Evolutionary conservation across 2,113 vertebrate genomes (phyloP).

Genomic region (Mormoops blainvillei): DNA sequence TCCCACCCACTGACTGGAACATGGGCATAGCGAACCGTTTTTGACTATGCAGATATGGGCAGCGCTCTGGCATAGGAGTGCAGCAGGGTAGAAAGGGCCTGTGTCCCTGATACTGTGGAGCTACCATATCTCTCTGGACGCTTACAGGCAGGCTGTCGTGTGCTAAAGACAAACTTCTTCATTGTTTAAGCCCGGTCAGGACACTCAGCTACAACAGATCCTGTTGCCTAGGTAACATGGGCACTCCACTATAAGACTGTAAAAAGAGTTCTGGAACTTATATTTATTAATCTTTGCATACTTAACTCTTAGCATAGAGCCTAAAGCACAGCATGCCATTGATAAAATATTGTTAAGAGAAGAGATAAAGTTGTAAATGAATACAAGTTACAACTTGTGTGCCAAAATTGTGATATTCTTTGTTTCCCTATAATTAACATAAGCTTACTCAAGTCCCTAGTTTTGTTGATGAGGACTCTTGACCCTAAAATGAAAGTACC

Average conservation of each 20-base stretch:
- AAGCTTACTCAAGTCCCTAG: background rate
- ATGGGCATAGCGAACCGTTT: background rate
- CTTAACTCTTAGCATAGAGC: background rate
- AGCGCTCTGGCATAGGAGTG: background rate
- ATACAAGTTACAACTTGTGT: background rate
- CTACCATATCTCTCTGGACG: background rate
- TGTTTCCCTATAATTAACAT: slow-evolving; percentile 11
- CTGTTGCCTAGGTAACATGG: background rate
- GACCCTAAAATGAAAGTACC: background rate
- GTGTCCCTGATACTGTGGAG: background rate
- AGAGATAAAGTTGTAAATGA: background rate
- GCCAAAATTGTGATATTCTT: background rate
- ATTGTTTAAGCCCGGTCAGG: background rate
- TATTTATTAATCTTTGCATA: background rate
- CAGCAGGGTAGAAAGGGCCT: background rate
- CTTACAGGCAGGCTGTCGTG: background rate
- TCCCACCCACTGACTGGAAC: background rate
- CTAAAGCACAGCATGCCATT: background rate
- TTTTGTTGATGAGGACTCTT: background rate
- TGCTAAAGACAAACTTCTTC: background rate
- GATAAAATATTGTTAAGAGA: background rate
- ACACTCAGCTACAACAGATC: background rate
- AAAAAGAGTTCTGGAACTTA: background rate
- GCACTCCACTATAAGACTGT: background rate
- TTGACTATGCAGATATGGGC: background rate